Evolutionary conservation across 2,888 invertebrate species (phyloP), one percentile per base, ranked within the genome.

Genomic region (Kuschelorhynchus macadamiae): DNA sequence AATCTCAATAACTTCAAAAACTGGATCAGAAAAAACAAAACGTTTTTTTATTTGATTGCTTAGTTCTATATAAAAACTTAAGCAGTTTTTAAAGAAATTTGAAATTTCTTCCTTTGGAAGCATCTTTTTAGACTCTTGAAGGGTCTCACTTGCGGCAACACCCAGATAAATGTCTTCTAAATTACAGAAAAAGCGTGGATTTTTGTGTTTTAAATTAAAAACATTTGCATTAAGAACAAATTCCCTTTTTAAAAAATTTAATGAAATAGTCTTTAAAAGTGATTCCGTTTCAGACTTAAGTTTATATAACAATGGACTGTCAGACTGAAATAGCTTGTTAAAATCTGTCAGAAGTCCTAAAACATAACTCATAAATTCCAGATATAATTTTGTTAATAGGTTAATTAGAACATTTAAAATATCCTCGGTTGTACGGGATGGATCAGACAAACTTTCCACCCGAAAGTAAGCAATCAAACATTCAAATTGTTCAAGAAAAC

Each of bases 331-430:
- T 4, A 17, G 5, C 32, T 12, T 9, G 5, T 52, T 52, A 12
- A 33, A 52, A 4, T 52, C 14, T 3, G 14, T 33, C 1, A 33
- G 12, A 1, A 52, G 25, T 3, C 32, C 25, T 25, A 47, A 47
- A 12, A 16, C 11, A 25, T 25, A 47, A 25, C 16, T 25, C 47
- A 47, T 47, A 33, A 52, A 52, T 36, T 52, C 17, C 18, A 52
- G 18, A 17, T 52, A 52, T 18, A 17, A 1, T 52, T 52, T 32
- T 1, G 36, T 33, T 16, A 32, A 33, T 33, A 16, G 14, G 20
- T 52, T 52, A 2, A 12, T 11, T 16, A 52, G 12, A 3, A 32
- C 14, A 21, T 36, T 32, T 9, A 33, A 8, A 33, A 52, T 52
- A 18, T 52, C 8, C 7, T 52, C 52, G 2, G 30, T 33, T 7